Conservation (phyloP, 2,888 invertebrate species). For the Melanostoma mellinum region DNA sequence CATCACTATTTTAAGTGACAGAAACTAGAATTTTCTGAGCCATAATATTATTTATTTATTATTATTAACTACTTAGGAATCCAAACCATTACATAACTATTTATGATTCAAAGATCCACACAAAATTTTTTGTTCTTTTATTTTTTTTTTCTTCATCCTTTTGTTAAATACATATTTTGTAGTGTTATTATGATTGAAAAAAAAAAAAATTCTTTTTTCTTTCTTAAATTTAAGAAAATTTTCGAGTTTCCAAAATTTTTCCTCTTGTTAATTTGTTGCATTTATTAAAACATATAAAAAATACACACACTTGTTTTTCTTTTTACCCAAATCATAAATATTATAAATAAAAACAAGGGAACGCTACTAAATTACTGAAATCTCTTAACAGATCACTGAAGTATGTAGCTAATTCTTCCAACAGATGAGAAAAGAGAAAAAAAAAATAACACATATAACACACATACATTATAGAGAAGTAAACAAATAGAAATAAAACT, state of each 20-base stretch:
- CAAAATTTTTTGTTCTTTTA: conserved; percentile 33
- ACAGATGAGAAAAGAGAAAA: conserved; percentile 34
- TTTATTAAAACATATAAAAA: conserved; percentile 63
- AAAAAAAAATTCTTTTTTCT: conserved; percentile 67
- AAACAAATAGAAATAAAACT: conserved; percentile 70
- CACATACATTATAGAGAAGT: conserved; percentile 62
- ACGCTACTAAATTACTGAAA: conserved; percentile 54
- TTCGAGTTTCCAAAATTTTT: conserved; percentile 57
- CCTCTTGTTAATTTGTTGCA: conserved; percentile 65
- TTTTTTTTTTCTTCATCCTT: conserved; percentile 15
- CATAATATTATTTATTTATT: conserved; percentile 71
- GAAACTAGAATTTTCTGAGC: conserved; percentile 60
- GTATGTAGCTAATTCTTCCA: conserved; percentile 62
- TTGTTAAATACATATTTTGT: conserved; percentile 40
- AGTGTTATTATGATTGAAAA: conserved; percentile 3
- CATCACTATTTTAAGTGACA: conserved; percentile 62
- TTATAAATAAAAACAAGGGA: conserved; percentile 50
- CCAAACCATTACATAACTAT: conserved; percentile 33
- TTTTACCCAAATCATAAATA: conserved; percentile 34
- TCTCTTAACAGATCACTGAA: conserved; percentile 41
- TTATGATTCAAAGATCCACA: conserved; percentile 50
- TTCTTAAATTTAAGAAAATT: conserved; percentile 71
- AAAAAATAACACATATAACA: conserved; percentile 25
- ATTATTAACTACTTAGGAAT: conserved; percentile 52
- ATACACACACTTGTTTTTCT: conserved; percentile 53